These are phyloP conservation scores for Perca schrenkii DNA, from an alignment of 2,113 vertebrate genomes.

Conservation along the genomic window DNA sequence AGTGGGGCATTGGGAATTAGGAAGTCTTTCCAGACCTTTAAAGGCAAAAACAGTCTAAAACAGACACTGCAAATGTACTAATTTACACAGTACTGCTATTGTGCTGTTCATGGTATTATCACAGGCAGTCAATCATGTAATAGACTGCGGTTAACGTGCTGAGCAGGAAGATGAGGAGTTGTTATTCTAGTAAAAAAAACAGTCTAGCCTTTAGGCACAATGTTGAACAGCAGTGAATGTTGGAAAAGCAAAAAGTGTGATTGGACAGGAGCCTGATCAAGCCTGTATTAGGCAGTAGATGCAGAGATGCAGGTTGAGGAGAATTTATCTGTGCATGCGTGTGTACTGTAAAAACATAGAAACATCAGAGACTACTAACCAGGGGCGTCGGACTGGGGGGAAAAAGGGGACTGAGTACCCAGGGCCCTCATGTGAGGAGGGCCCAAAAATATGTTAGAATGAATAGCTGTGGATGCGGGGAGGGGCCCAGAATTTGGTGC, in stretches of 20 bases:
- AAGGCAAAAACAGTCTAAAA: slow-evolving; percentile 22
- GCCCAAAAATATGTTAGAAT: too few relatives aligned
- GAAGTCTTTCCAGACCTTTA: slow-evolving; percentile 38
- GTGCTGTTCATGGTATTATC: slow-evolving; percentile 43
- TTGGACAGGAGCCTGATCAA: slow-evolving; percentile 15
- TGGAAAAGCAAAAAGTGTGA: neutral
- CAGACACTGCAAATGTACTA: slow-evolving; percentile 28
- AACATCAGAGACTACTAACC: neutral
- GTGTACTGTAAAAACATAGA: too few relatives aligned
- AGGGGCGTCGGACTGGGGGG: too few relatives aligned
- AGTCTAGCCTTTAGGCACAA: slow-evolving; percentile 11
- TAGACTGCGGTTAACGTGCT: slow-evolving; percentile 62
- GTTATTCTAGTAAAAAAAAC: slow-evolving; percentile 19
- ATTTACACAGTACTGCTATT: slow-evolving; percentile 44
- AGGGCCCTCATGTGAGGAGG: too few relatives aligned
- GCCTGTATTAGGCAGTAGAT: neutral
- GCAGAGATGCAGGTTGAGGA: neutral
- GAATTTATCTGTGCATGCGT: neutral
- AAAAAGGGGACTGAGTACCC: too few relatives aligned
- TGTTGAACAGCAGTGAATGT: neutral
- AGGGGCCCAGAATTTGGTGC: too few relatives aligned
- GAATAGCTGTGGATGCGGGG: too few relatives aligned
- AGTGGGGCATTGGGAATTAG: slow-evolving; percentile 47
- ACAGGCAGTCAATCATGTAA: slow-evolving; percentile 62
- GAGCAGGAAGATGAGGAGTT: slow-evolving; percentile 49